Evolutionary conservation across 2,888 invertebrate species (phyloP).

Genomic region (Dolichomitus sp.): DNA sequence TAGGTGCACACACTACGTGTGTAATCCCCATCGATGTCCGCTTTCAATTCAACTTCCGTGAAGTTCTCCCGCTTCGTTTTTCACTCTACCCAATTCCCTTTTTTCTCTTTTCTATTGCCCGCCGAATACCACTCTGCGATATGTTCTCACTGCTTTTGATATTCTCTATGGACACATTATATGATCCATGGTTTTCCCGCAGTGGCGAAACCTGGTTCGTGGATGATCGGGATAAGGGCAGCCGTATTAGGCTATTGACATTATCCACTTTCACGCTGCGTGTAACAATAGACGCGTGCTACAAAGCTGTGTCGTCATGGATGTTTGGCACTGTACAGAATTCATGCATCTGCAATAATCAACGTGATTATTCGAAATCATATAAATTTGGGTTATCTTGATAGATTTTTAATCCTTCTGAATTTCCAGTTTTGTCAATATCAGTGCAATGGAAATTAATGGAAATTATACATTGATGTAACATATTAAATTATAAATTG

Average conservation of each 20-base stretch:
- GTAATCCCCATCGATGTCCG: conserved; percentile 76
- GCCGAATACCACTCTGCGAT: conserved; percentile 34
- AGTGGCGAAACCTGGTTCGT: background rate
- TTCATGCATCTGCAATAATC: conserved; percentile 33
- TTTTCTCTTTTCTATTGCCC: conserved; percentile 35
- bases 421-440: background rate
- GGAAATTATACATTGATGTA: background rate
- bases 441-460: background rate
- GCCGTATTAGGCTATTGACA: conserved; percentile 32
- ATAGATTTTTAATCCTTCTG: conserved; percentile 9
- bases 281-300: conserved; percentile 21
- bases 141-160: conserved; percentile 44
- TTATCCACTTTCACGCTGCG: conserved; percentile 18
- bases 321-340: conserved; percentile 30
- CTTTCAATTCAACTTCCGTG: conserved; percentile 73
- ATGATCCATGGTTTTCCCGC: conserved; percentile 46
- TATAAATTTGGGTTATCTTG: conserved; percentile 14
- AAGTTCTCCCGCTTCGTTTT: conserved; percentile 45
- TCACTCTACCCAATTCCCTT: conserved; percentile 24
- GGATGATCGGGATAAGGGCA: background rate
- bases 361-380: conserved; percentile 20
- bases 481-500: background rate
- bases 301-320: conserved; percentile 12
- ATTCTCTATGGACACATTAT: conserved; percentile 64
- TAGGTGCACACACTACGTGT: conserved; percentile 63